phyloP scores from a whole-genome alignment of 2,888 invertebrate species.

The Aphidoletes aphidimyza region DNA sequence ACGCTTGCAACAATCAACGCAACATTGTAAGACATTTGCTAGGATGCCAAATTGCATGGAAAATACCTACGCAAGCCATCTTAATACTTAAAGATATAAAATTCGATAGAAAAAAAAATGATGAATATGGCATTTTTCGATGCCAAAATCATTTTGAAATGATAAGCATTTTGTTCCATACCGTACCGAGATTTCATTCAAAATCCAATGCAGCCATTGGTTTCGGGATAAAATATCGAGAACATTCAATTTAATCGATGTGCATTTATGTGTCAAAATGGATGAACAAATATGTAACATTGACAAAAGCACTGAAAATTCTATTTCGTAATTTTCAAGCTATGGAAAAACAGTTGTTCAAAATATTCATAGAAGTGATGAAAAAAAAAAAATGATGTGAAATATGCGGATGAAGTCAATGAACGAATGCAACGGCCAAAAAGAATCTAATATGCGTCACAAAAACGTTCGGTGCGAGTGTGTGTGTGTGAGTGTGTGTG shows the following conservation, averaged over 20 bases:
- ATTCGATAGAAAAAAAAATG: neutral
- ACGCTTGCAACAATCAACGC: neutral
- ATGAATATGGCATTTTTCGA: too few species aligned
- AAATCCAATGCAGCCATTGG: too few species aligned
- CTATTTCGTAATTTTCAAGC: too few species aligned
- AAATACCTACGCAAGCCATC: neutral
- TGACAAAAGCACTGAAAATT: too few species aligned
- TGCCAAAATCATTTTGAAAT: neutral
- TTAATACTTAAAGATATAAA: neutral
- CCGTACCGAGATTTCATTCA: too few species aligned
- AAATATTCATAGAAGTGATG: neutral
- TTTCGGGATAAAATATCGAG: neutral
- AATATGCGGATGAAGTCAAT: neutral
- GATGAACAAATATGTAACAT: too few species aligned
- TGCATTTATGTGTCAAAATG: too few species aligned
- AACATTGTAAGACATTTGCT: neutral
- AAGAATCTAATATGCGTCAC: neutral
- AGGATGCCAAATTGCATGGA: neutral
- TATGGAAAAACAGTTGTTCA: neutral
- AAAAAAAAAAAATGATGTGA: too few species aligned
- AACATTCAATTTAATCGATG: too few species aligned
- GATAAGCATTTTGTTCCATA: too few species aligned
- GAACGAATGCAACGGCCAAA: constrained; percentile 8
- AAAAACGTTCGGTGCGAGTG: too few species aligned
- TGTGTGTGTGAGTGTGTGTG: neutral